phyloP scores from a whole-genome alignment of 2,888 invertebrate genomes.

The Caenorhabditis plicata region DNA sequence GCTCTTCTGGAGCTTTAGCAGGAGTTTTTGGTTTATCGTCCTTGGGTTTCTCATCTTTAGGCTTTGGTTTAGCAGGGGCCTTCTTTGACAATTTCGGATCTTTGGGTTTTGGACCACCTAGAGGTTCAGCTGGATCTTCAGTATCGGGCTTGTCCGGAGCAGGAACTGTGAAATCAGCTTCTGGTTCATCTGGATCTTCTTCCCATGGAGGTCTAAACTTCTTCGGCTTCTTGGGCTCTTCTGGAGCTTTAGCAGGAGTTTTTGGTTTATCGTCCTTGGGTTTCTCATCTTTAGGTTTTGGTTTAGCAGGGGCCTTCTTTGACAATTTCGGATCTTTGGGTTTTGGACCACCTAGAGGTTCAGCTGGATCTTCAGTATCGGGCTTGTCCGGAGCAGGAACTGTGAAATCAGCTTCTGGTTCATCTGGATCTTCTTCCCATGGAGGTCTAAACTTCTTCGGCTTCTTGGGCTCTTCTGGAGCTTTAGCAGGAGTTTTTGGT shows the following conservation, averaged over 20 bases:
- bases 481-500: conserved; percentile 6
- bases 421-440: conserved; percentile 27
- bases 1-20: conserved; percentile 9
- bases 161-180: conserved; percentile 29
- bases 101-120: conserved; percentile 11
- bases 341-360: conserved; percentile 11
- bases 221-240: conserved; percentile 15
- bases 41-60: conserved; percentile 17
- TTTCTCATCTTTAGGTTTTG: conserved; percentile 19
- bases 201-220: conserved; percentile 12
- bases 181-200: conserved; percentile 23
- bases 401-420: conserved; percentile 36
- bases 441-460: conserved; percentile 28
- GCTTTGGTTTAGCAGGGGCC: conserved; percentile 6
- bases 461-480: conserved; percentile 9
- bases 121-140: too few relatives aligned
- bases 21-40: conserved; percentile 8
- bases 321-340: conserved; percentile 21
- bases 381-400: conserved; percentile 25
- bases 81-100: neutral
- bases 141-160: conserved; percentile 25
- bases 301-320: conserved; percentile 15
- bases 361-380: conserved; percentile 23
- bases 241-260: conserved; percentile 12
- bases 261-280: conserved; percentile 15